phyloP scores from a whole-genome alignment of 1,140 invertebrate species.

The Agraylea sexmaculata region DNA sequence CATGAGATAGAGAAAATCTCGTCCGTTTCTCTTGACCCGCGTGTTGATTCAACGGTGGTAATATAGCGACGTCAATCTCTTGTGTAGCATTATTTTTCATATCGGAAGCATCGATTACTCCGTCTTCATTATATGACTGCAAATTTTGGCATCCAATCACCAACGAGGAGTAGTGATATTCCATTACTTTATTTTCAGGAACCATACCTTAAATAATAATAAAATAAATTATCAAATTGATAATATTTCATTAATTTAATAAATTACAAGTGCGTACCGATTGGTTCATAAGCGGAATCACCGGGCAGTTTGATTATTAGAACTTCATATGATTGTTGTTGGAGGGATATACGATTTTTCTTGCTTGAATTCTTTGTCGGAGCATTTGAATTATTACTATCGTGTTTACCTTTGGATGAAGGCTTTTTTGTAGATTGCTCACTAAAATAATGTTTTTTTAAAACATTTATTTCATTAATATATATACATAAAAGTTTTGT shows the following conservation, averaged over 20 bases:
- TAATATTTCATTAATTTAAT: slow-evolving; percentile 5
- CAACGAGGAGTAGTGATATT: slow-evolving; percentile 29
- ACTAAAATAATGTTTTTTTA: slow-evolving; percentile 7
- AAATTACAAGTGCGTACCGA: slow-evolving; percentile 25
- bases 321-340: slow-evolving; percentile 25
- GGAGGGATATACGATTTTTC: slow-evolving; percentile 6
- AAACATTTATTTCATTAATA: too few species aligned
- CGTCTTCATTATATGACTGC: not conserved
- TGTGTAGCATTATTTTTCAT: too few species aligned
- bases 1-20: slow-evolving; percentile 72
- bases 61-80: not conserved
- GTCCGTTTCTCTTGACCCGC: slow-evolving; percentile 24
- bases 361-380: slow-evolving; percentile 9
- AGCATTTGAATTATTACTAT: slow-evolving; percentile 7
- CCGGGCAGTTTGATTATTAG: slow-evolving; percentile 33
- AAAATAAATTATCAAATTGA: not conserved
- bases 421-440: slow-evolving; percentile 6
- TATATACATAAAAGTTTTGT: not conserved
- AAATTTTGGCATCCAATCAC: slow-evolving; percentile 3
- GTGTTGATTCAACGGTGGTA: slow-evolving; percentile 6
- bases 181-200: slow-evolving; percentile 34
- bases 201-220: slow-evolving; percentile 26
- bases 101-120: not conserved
- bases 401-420: slow-evolving; percentile 14
- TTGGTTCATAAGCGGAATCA: slow-evolving; percentile 31